Conservation (phyloP, 2,797 vertebrate species). For the Gila robusta region DNA sequence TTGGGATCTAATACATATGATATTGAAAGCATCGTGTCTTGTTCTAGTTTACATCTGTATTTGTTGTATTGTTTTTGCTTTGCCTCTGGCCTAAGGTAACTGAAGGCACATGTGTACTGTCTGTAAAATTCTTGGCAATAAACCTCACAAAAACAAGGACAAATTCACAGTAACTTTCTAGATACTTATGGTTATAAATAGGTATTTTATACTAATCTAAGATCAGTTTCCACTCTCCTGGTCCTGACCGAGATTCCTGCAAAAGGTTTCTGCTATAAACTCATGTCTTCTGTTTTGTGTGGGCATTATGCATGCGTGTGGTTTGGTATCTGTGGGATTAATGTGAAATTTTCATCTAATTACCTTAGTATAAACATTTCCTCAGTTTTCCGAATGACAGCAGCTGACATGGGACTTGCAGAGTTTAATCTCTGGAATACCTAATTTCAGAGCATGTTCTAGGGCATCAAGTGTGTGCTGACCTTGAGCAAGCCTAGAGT, state of each 20-base stretch:
- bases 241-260: background rate
- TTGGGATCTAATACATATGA: constrained; percentile 32
- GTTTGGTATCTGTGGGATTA: constrained; percentile 13
- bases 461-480: constrained; percentile 20
- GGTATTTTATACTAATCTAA: background rate
- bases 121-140: background rate
- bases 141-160: background rate
- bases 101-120: constrained; percentile 23
- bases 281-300: constrained; percentile 13
- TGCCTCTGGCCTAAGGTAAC: background rate
- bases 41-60: constrained; percentile 44
- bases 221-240: constrained; percentile 18
- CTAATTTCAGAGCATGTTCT: constrained; percentile 23
- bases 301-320: background rate
- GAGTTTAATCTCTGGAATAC: constrained; percentile 17
- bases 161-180: background rate
- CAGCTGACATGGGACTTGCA: background rate
- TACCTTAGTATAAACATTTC: constrained; percentile 9
- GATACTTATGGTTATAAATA: background rate
- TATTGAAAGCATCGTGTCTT: constrained; percentile 28
- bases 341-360: constrained; percentile 7
- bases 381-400: constrained; percentile 28
- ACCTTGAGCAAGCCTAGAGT: constrained; percentile 21
- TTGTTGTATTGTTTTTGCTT: background rate
- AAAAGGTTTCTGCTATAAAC: background rate